These are phyloP conservation scores for Centruroides vittatus DNA, from an alignment of 1,140 invertebrate species.

Conservation along the genomic window DNA sequence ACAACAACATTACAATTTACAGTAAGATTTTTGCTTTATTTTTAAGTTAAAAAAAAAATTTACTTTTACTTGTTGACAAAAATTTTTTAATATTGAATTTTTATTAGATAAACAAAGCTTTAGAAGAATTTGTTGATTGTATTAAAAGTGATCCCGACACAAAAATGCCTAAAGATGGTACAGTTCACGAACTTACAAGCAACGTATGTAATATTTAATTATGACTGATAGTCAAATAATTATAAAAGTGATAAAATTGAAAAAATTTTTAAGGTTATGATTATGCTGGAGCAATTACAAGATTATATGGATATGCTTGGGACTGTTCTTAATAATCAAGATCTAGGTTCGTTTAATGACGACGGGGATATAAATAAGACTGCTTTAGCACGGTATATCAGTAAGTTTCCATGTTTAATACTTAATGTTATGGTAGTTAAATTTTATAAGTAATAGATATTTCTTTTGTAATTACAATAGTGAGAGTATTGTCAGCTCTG, in stretches of 20 bases:
- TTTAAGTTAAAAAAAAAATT: too few species aligned
- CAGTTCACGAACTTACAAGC: slow-evolving; percentile 86
- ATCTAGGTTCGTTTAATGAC: slow-evolving; percentile 15
- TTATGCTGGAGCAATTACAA: slow-evolving; percentile 69
- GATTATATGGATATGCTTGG: slow-evolving; percentile 20
- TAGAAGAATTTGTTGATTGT: slow-evolving; percentile 87
- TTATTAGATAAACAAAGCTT: slow-evolving; percentile 59
- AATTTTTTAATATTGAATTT: background rate
- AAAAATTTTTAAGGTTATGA: slow-evolving; percentile 30
- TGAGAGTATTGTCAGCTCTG: slow-evolving; percentile 59
- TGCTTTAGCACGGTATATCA: slow-evolving; percentile 21
- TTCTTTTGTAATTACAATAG: background rate
- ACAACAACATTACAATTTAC: too few species aligned
- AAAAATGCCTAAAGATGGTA: slow-evolving; percentile 82
- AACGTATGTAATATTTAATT: slow-evolving; percentile 46
- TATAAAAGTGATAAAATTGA: background rate
- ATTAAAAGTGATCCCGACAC: slow-evolving; percentile 67
- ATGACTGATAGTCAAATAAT: background rate
- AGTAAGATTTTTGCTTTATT: too few species aligned
- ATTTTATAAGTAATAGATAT: background rate
- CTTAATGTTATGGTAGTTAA: background rate
- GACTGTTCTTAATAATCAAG: slow-evolving; percentile 16
- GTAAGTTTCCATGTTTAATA: background rate
- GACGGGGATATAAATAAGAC: slow-evolving; percentile 17
- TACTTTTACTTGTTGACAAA: too few species aligned